These are phyloP conservation scores for Nipponia nippon DNA, from an alignment of 2,113 vertebrate species.

Conservation along the genomic window DNA sequence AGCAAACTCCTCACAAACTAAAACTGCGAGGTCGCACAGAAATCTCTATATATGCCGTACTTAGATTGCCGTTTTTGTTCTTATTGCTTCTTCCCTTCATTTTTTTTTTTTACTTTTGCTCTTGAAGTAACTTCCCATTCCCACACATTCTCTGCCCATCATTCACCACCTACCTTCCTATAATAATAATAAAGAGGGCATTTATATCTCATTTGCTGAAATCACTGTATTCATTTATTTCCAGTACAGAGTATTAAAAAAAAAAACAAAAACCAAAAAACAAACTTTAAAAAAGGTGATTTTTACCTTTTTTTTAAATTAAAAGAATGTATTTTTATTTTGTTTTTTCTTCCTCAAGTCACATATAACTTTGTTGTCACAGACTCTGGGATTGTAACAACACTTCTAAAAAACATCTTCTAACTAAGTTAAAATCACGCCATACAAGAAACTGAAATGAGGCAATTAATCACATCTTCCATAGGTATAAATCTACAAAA, in stretches of 20 bases:
- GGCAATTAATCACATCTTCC: neutral
- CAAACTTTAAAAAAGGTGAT: neutral
- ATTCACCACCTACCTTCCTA: neutral
- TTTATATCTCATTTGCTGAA: neutral
- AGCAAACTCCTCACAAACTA: neutral
- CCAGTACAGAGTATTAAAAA: neutral
- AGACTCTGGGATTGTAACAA: neutral
- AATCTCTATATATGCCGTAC: neutral
- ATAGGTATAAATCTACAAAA: neutral
- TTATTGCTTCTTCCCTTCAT: neutral
- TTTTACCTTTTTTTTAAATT: neutral
- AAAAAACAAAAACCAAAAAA: neutral
- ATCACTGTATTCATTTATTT: neutral
- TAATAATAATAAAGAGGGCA: neutral
- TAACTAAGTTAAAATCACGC: neutral
- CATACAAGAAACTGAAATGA: neutral
- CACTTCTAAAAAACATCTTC: neutral
- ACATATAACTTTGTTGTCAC: neutral
- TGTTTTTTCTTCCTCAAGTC: neutral
- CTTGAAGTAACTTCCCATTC: neutral
- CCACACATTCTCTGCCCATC: neutral
- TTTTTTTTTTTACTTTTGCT: neutral
- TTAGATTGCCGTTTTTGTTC: neutral
- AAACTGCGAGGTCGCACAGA: neutral
- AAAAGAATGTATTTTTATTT: neutral